Evolutionary conservation across 2,113 vertebrate species (phyloP).

Genomic region (Oryzias melastigma): DNA sequence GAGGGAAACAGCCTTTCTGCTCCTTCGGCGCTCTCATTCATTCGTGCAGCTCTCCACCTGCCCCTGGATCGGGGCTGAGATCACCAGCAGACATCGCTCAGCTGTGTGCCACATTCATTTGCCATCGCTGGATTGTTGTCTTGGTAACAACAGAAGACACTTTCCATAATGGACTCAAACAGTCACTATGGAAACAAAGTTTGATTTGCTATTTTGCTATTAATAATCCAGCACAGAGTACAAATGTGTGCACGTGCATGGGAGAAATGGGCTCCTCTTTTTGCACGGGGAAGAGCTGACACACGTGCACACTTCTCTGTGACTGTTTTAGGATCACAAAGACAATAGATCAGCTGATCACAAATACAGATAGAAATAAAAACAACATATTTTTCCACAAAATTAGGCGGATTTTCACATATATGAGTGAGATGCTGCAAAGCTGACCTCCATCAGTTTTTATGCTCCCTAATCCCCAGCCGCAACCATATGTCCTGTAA

Average conservation of each 20-base stretch:
- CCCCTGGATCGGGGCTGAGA: constrained; percentile 36
- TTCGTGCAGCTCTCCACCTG: constrained; percentile 34
- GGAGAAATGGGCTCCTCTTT: constrained; percentile 36
- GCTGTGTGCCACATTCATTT: constrained; percentile 66
- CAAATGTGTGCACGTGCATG: constrained; percentile 58
- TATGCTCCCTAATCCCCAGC: constrained; percentile 21
- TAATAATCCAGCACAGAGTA: constrained; percentile 74
- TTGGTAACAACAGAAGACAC: constrained; percentile 81
- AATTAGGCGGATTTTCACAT: too few species aligned
- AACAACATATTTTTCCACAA: neutral
- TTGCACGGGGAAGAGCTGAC: constrained; percentile 8
- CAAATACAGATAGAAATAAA: neutral
- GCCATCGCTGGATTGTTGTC: constrained; percentile 78
- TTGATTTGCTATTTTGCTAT: constrained; percentile 77
- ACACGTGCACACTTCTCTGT: constrained; percentile 5
- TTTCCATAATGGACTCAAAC: constrained; percentile 81
- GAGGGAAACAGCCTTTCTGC: constrained; percentile 11
- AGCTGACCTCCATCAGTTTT: constrained; percentile 2
- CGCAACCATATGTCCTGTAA: constrained; percentile 46
- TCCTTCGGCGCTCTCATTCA: constrained; percentile 10
- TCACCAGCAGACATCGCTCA: constrained; percentile 67
- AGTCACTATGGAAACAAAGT: constrained; percentile 85
- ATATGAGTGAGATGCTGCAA: neutral
- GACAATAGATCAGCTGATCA: too few species aligned
- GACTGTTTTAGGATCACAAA: neutral